Evolutionary conservation across 2,888 invertebrate species (phyloP).

Genomic region (Lasioglossum villosulum): DNA sequence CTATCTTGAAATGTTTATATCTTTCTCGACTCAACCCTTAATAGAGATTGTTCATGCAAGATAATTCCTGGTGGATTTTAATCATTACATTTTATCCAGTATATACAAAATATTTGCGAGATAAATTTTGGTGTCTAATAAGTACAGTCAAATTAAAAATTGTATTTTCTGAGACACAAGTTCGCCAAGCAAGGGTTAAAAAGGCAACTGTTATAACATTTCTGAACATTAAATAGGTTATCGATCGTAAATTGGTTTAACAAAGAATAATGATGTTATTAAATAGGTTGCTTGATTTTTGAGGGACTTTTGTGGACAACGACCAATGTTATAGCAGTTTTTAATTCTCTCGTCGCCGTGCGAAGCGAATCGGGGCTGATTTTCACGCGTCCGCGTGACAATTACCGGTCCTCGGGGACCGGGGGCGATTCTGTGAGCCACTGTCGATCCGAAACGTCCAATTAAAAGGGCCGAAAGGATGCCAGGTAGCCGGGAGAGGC

Average conservation of each 20-base stretch:
- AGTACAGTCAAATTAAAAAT: background rate
- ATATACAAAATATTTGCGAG: background rate
- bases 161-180: too few relatives aligned
- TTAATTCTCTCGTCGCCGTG: background rate
- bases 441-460: slow-evolving; percentile 59
- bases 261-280: too few relatives aligned
- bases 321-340: background rate
- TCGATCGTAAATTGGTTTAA: too few relatives aligned
- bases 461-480: slow-evolving; percentile 65
- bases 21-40: too few relatives aligned
- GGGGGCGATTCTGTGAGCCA: slow-evolving; percentile 31
- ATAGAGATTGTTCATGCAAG: too few relatives aligned
- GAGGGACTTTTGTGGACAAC: background rate
- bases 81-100: too few relatives aligned
- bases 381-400: slow-evolving; percentile 1
- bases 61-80: too few relatives aligned
- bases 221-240: too few relatives aligned
- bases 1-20: too few relatives aligned
- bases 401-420: background rate
- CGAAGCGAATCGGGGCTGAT: background rate
- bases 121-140: background rate
- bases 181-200: too few relatives aligned
- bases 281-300: background rate
- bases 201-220: background rate
- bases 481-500: slow-evolving; percentile 55